Conservation (phyloP, 2,113 vertebrate species). For the Gymnorhina tibicen region DNA sequence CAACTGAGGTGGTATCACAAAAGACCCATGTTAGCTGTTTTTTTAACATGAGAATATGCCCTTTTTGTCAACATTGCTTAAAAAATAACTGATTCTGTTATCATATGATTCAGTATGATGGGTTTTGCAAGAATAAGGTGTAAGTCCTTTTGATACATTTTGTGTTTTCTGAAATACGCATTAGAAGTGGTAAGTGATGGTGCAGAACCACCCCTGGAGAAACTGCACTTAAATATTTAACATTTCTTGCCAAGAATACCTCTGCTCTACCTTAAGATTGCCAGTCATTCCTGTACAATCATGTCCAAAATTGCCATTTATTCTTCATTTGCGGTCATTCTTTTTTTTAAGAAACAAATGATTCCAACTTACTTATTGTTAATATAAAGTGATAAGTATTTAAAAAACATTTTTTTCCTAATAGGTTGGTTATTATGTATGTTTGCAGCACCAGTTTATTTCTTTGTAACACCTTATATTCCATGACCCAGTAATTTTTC, state of each 20-base stretch:
- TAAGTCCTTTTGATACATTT: not conserved
- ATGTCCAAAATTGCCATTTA: not conserved
- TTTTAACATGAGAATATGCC: not conserved
- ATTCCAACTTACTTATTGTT: not conserved
- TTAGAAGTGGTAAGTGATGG: not conserved
- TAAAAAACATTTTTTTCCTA: not conserved
- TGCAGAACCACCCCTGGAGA: not conserved
- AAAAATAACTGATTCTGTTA: not conserved
- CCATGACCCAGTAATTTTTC: not conserved
- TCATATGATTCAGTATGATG: not conserved
- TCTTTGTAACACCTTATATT: not conserved
- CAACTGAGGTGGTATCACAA: not conserved
- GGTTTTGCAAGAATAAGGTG: not conserved
- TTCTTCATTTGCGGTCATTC: not conserved
- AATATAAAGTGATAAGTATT: not conserved
- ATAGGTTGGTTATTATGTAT: not conserved
- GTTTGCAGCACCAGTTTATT: not conserved
- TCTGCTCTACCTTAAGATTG: not conserved
- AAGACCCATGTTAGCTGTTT: not conserved
- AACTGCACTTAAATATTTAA: not conserved
- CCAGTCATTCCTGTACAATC: not conserved
- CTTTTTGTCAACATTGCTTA: not conserved
- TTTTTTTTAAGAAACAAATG: not conserved
- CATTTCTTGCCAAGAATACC: not conserved
- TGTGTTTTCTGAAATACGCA: not conserved